Percentiles rank a stretch among this genome's conserved stretches.
phyloP scores from a whole-genome alignment of 1,140 invertebrate genomes.

The Drosophila lacteicornis region DNA sequence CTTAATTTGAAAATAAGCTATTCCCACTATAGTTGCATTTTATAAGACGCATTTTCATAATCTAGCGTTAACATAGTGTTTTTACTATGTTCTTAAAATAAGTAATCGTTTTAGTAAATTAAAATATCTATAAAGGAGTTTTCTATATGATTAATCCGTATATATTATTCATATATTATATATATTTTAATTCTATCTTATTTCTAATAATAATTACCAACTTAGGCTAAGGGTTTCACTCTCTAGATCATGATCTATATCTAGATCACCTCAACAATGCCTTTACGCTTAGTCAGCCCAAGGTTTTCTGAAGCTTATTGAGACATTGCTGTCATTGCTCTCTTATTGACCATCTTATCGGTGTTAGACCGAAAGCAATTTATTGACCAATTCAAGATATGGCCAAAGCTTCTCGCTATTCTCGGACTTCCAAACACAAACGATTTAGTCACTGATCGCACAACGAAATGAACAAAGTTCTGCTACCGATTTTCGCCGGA shows the following conservation, averaged over 20 bases:
- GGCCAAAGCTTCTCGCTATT: slow-evolving; percentile 33
- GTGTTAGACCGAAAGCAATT: slow-evolving; percentile 14
- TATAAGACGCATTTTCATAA: too few relatives aligned
- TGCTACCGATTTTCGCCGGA: slow-evolving; percentile 6
- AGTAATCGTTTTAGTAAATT: too few relatives aligned
- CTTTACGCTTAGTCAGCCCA: slow-evolving; percentile 13
- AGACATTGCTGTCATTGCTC: background rate
- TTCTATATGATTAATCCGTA: too few relatives aligned
- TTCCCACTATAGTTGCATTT: too few relatives aligned
- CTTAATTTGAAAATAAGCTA: too few relatives aligned
- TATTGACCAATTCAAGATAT: slow-evolving; percentile 54
- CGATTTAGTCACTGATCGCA: slow-evolving; percentile 51
- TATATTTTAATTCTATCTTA: too few relatives aligned
- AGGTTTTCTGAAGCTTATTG: slow-evolving; percentile 22
- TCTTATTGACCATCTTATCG: slow-evolving; percentile 37
- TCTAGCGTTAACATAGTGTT: too few relatives aligned
- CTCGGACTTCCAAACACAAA: slow-evolving; percentile 2
- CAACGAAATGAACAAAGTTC: slow-evolving; percentile 65
- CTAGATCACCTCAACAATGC: background rate
- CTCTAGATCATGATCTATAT: background rate
- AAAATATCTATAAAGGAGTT: too few relatives aligned
- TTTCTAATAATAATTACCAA: too few relatives aligned
- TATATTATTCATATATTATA: too few relatives aligned
- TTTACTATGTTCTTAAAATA: too few relatives aligned
- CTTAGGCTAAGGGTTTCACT: too few relatives aligned